Percentiles rank a stretch among this genome's conserved stretches.
These are phyloP conservation scores for Liasis olivaceus DNA, from an alignment of 2,797 vertebrate genomes.

Conservation along the genomic window DNA sequence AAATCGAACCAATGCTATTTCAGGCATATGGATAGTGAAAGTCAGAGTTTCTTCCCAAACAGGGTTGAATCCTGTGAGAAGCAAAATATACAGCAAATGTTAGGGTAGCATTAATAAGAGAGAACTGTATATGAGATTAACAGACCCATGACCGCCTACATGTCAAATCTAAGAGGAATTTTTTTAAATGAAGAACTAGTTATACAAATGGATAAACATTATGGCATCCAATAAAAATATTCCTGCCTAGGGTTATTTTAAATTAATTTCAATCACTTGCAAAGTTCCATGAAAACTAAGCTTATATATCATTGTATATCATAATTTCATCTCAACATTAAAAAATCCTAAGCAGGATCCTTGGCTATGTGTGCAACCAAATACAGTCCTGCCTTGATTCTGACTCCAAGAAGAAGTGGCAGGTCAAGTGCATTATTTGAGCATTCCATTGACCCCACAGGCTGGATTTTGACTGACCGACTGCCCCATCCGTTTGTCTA, in stretches of 20 bases:
- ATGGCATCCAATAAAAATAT: not conserved
- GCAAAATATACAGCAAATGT: not conserved
- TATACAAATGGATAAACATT: not conserved
- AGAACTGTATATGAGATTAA: not conserved
- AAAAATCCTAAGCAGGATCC: not conserved
- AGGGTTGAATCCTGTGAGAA: conserved; percentile 90
- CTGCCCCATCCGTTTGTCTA: not conserved
- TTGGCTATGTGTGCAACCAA: not conserved
- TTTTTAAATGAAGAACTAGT: not conserved
- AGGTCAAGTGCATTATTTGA: not conserved
- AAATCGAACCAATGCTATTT: conserved; percentile 92
- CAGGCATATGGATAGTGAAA: conserved; percentile 96
- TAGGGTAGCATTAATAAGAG: not conserved
- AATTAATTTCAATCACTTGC: not conserved
- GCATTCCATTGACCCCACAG: not conserved
- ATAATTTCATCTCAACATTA: not conserved
- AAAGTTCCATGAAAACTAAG: not conserved
- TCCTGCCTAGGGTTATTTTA: not conserved
- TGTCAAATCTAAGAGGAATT: not conserved
- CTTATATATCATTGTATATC: not conserved
- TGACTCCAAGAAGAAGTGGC: not conserved
- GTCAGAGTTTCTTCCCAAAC: conserved; percentile 98
- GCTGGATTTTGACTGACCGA: not conserved
- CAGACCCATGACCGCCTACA: not conserved
- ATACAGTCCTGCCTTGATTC: not conserved